phyloP scores from a whole-genome alignment of 2,888 invertebrate genomes.

The Hypercompe scribonia region DNA sequence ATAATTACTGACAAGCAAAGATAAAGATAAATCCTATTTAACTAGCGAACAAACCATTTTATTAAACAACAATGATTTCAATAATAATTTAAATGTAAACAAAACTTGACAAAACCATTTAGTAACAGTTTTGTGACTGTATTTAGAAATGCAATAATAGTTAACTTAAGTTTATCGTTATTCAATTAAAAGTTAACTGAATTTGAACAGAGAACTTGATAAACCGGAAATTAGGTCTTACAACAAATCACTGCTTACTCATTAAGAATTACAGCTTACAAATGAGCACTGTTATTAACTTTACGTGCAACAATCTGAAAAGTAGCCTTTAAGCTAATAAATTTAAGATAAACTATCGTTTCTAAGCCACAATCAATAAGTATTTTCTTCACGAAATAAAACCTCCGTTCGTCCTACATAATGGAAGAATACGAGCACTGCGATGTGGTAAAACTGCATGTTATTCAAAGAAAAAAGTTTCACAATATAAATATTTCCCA shows the following conservation, averaged over 20 bases:
- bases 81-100: too few relatives aligned
- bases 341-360: constrained; percentile 6
- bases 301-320: neutral
- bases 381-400: constrained; percentile 20
- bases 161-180: neutral
- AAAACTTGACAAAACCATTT: too few relatives aligned
- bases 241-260: constrained; percentile 23
- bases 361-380: constrained; percentile 10
- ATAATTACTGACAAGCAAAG: too few relatives aligned
- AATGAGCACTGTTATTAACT: neutral
- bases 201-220: neutral
- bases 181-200: neutral
- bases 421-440: constrained; percentile 34
- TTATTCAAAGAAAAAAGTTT: constrained; percentile 61
- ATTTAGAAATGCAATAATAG: neutral
- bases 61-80: too few relatives aligned
- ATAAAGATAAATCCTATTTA: too few relatives aligned
- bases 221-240: constrained; percentile 4
- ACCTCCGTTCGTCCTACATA: constrained; percentile 13
- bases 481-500: constrained; percentile 75
- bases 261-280: neutral
- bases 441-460: constrained; percentile 45
- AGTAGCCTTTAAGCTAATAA: neutral
- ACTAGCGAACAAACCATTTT: too few relatives aligned
- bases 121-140: too few relatives aligned